phyloP scores from a whole-genome alignment of 2,797 vertebrate species.

The Chromobotia macracanthus region DNA sequence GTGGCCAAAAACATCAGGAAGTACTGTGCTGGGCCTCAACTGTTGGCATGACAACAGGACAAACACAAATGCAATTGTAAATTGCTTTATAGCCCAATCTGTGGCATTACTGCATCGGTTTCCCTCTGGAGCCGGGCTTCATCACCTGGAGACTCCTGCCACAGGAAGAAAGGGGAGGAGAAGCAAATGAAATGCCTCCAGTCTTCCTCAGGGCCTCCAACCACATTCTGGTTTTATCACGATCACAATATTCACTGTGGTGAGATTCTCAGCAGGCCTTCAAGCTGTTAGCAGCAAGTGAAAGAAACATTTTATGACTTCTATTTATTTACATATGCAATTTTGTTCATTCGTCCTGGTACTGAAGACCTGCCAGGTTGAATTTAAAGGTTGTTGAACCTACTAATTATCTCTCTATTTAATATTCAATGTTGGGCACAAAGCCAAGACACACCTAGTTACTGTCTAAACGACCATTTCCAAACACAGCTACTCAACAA shows the following conservation, averaged over 20 bases:
- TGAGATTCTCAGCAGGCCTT: conserved; percentile 53
- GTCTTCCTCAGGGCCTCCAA: conserved; percentile 50
- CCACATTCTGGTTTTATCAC: neutral
- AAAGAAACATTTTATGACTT: conserved; percentile 40
- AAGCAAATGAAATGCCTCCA: neutral
- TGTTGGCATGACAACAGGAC: conserved; percentile 65
- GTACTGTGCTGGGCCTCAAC: conserved; percentile 54
- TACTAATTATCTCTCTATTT: conserved; percentile 43
- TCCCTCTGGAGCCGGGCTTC: conserved; percentile 10
- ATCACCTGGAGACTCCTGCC: no score
- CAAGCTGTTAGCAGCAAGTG: conserved; percentile 63
- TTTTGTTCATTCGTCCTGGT: neutral
- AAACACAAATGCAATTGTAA: conserved; percentile 67
- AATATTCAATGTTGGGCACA: conserved; percentile 36
- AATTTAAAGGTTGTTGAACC: conserved; percentile 51
- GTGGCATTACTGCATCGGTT: conserved; percentile 63
- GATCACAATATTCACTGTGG: conserved; percentile 18
- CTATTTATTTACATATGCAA: conserved; percentile 58
- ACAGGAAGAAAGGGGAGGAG: no score
- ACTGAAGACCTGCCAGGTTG: conserved; percentile 52
- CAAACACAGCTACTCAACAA: neutral
- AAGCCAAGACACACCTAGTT: conserved; percentile 47
- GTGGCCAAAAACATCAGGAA: conserved; percentile 56
- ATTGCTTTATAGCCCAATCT: conserved; percentile 69
- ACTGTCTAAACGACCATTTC: conserved; percentile 31